phyloP scores from a whole-genome alignment of 2,888 invertebrate species.

The Drosophila meridiana region DNA sequence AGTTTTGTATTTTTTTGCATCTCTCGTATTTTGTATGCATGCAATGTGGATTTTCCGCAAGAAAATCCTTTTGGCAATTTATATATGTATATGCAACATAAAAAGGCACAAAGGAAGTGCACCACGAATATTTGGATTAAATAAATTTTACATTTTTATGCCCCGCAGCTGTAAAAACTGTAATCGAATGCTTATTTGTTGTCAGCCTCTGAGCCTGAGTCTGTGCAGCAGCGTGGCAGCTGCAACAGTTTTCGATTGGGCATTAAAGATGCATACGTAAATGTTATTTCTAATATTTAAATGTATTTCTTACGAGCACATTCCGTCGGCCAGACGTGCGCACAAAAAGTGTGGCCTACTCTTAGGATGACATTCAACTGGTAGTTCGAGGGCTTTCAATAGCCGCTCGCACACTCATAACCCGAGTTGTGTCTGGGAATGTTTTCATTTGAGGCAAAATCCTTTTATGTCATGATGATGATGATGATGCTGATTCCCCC shows the following conservation, averaged over 20 bases:
- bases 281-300: neutral
- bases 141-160: constrained; percentile 56
- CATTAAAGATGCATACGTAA: constrained; percentile 1
- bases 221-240: neutral
- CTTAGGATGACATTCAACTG: constrained; percentile 25
- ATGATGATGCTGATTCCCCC: constrained; percentile 60
- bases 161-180: constrained; percentile 22
- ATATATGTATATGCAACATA: constrained; percentile 67
- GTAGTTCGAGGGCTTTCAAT: constrained; percentile 1
- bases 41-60: constrained; percentile 56
- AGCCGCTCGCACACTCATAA: neutral
- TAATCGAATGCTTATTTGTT: constrained; percentile 6
- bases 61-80: constrained; percentile 72
- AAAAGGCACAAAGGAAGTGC: constrained; percentile 33
- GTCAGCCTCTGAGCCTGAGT: neutral
- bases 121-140: constrained; percentile 56
- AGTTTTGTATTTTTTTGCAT: constrained; percentile 31
- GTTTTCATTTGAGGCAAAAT: constrained; percentile 59
- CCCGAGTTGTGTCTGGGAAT: constrained; percentile 44
- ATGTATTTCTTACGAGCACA: neutral
- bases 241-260: neutral
- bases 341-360: constrained; percentile 41
- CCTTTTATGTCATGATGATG: constrained; percentile 60
- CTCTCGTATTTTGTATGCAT: constrained; percentile 37
- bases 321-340: neutral